Evolutionary conservation across 1,140 invertebrate genomes (phyloP).

Genomic region (Gryon sp.): DNA sequence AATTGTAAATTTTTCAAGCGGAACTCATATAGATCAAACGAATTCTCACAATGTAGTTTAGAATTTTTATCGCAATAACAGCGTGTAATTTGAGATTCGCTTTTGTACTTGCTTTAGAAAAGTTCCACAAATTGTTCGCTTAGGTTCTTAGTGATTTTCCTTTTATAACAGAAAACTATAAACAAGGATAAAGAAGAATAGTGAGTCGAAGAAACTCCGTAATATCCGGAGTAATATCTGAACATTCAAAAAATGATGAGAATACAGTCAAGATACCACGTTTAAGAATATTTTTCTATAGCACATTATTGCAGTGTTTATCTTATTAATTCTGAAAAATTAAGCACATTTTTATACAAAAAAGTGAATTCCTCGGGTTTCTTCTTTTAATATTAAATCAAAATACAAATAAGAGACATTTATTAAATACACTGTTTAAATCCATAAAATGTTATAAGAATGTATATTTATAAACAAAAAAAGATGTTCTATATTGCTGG

Average conservation of each 20-base stretch:
- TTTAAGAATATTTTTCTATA: slow-evolving; percentile 66
- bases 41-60: slow-evolving; percentile 39
- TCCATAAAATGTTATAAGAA: too few species aligned
- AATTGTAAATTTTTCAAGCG: slow-evolving; percentile 38
- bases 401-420: too few species aligned
- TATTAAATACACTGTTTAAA: too few species aligned
- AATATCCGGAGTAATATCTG: slow-evolving; percentile 65
- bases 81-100: slow-evolving; percentile 51
- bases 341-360: too few species aligned
- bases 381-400: too few species aligned
- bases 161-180: slow-evolving; percentile 56
- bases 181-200: slow-evolving; percentile 47
- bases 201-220: slow-evolving; percentile 56
- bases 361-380: too few species aligned
- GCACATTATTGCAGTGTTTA: too few species aligned
- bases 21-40: slow-evolving; percentile 37
- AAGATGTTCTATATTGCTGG: too few species aligned
- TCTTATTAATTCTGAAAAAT: too few species aligned
- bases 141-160: slow-evolving; percentile 51
- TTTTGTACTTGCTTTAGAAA: slow-evolving; percentile 37
- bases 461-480: too few species aligned
- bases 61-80: slow-evolving; percentile 45
- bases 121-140: slow-evolving; percentile 43
- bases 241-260: slow-evolving; percentile 56
- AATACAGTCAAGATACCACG: slow-evolving; percentile 71